A percentile compares a stretch with the other conserved stretches of the same genome.
phyloP scores from a whole-genome alignment of 2,888 invertebrate genomes.

The Athalia rosae region DNA sequence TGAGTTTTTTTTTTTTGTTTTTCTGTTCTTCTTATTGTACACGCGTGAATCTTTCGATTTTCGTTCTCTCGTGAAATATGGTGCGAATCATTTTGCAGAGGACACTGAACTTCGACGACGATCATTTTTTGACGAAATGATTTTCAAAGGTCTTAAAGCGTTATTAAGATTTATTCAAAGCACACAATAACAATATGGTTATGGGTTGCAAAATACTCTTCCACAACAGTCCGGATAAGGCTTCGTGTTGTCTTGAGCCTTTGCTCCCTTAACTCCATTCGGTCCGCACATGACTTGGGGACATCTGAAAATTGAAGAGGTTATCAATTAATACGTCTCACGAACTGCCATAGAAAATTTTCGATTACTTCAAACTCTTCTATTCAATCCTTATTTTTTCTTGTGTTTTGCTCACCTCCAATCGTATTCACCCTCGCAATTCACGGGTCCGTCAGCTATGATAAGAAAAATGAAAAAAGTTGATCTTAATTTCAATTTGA shows the following conservation, averaged over 20 bases:
- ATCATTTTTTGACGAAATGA: too few species aligned
- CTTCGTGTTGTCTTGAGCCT: slow-evolving; percentile 4
- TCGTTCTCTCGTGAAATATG: not conserved
- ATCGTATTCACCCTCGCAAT: slow-evolving; percentile 9
- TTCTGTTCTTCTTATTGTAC: not conserved
- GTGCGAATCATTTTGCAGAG: too few species aligned
- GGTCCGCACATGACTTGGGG: slow-evolving; percentile 1
- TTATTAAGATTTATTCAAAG: too few species aligned
- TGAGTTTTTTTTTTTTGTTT: slow-evolving; percentile 21
- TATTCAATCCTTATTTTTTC: not conserved
- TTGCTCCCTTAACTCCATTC: slow-evolving; percentile 5
- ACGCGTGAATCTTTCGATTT: not conserved
- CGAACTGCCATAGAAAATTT: too few species aligned
- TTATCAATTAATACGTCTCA: too few species aligned
- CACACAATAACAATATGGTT: not conserved
- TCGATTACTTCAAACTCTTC: not conserved
- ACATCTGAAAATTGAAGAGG: not conserved
- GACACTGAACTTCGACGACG: too few species aligned
- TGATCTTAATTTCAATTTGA: not conserved
- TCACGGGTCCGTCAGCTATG: not conserved
- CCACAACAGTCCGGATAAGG: slow-evolving; percentile 15
- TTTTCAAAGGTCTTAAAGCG: too few species aligned
- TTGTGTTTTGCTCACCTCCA: not conserved
- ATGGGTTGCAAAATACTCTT: not conserved
- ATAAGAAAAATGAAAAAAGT: not conserved